Base-by-base conservation (phyloP, 2,888 invertebrate genomes). In the Anthophora plumipes region DNA sequence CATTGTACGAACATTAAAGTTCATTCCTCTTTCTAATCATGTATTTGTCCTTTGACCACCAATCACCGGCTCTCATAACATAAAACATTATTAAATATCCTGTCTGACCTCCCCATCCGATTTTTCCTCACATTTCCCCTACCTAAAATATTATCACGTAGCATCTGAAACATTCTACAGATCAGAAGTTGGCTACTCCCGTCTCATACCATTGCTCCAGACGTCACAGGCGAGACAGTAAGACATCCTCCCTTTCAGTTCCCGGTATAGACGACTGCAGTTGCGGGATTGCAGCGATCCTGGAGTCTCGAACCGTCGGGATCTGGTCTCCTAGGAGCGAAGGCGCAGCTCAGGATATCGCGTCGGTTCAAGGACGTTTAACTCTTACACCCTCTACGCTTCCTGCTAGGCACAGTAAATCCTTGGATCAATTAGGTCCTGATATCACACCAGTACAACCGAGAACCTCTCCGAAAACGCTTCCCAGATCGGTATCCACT, bases 381-480 rank as follows among this genome's bases (percentile, higher is more conserved):
- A 95, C 95, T 63, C 94, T 96, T 77, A 95, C 95, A 0, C 96
- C 96, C 0, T 90, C 92, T 83, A 95, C 95, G 0, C 91, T 96
- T 59, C 96, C 96, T 0, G 95, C 96, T 0, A 94, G 97, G 73
- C 97, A 97, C 90, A 97, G 97, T 92, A 97, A 97, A 92, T 97
- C 97, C 1, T 93, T 97, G 83, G 97, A 97, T 92, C 97, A 97
- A 88, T 93, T 97, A 61, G 95, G 96, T 87, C 94, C 96, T 11
- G 93, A 92, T 43, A 86, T 91, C 57, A 79, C 89, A 22, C 91
- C 91, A 7, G 83, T 90, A 50, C 92, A 92, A 25, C 91, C 91
- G 1, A 87, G 91, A 41, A 89, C 90, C 0, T 91, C 92, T 31
- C 92, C 92, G 17, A 92, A 92, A 72, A 92, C 92, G 0, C 85